These are phyloP conservation scores for Sterna hirundo DNA, from an alignment of 2,113 vertebrate genomes.

Conservation along the genomic window DNA sequence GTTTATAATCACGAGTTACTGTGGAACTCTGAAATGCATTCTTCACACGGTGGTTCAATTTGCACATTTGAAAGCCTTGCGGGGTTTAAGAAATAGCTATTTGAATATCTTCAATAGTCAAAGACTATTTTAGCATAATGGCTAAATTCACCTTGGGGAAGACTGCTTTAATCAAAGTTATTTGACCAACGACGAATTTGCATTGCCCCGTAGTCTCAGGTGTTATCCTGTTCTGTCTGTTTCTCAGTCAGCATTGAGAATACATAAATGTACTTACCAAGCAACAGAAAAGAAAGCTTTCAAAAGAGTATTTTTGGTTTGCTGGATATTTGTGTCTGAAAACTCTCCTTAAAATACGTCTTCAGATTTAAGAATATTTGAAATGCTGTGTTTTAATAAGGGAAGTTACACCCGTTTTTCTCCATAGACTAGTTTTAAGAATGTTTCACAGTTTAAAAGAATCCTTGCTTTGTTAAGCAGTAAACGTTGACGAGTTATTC, in stretches of 20 bases:
- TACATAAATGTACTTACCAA: neutral
- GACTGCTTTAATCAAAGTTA: neutral
- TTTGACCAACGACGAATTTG: neutral
- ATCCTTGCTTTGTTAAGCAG: neutral
- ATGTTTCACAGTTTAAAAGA: neutral
- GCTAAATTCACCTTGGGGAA: constrained; percentile 2
- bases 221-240: neutral
- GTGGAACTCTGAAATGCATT: neutral
- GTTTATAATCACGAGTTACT: neutral
- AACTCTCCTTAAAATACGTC: neutral
- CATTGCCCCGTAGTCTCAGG: neutral
- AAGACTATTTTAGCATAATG: neutral
- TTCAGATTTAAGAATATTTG: neutral
- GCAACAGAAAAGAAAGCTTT: neutral
- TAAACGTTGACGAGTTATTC: neutral
- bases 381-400: neutral
- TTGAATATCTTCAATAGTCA: neutral
- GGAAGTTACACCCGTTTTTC: neutral
- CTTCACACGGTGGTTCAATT: neutral
- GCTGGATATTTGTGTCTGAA: neutral
- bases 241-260: neutral
- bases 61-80: neutral
- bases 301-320: neutral
- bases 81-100: neutral
- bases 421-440: neutral